phyloP scores from a whole-genome alignment of 2,113 vertebrate species.

The Anoura caudifer region DNA sequence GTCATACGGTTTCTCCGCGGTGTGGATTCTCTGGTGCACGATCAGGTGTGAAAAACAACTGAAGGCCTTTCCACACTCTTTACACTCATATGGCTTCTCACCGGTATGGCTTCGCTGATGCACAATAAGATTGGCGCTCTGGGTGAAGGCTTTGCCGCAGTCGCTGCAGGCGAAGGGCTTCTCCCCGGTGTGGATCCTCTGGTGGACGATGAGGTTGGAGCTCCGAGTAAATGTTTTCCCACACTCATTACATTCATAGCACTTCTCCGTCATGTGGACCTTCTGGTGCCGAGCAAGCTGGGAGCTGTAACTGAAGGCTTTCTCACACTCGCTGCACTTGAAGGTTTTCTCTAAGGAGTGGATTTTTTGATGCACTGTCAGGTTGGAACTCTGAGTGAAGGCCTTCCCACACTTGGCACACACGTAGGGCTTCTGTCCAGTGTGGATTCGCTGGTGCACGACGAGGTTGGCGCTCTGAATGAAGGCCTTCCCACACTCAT shows the following conservation, averaged over 20 bases:
- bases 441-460: constrained; percentile 72
- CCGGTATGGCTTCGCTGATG: constrained; percentile 77
- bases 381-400: constrained; percentile 72
- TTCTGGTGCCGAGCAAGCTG: constrained; percentile 73
- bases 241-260: constrained; percentile 70
- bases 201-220: constrained; percentile 73
- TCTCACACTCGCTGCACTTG: constrained; percentile 70
- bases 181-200: constrained; percentile 75
- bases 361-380: constrained; percentile 72
- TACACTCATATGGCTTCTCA: constrained; percentile 75
- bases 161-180: constrained; percentile 74
- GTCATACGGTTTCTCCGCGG: constrained; percentile 71
- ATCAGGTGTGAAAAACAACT: constrained; percentile 73
- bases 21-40: constrained; percentile 75
- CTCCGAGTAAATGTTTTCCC: constrained; percentile 75
- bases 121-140: constrained; percentile 72
- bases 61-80: constrained; percentile 74
- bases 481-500: constrained; percentile 70
- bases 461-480: constrained; percentile 71
- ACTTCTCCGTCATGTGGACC: constrained; percentile 72
- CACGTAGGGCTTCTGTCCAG: constrained; percentile 68
- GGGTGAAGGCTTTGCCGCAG: constrained; percentile 77
- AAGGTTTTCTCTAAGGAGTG: constrained; percentile 71
- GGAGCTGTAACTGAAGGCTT: constrained; percentile 73
- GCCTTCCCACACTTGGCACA: constrained; percentile 72